Conservation (phyloP, 2,113 vertebrate species). For the Microtus richardsoni region DNA sequence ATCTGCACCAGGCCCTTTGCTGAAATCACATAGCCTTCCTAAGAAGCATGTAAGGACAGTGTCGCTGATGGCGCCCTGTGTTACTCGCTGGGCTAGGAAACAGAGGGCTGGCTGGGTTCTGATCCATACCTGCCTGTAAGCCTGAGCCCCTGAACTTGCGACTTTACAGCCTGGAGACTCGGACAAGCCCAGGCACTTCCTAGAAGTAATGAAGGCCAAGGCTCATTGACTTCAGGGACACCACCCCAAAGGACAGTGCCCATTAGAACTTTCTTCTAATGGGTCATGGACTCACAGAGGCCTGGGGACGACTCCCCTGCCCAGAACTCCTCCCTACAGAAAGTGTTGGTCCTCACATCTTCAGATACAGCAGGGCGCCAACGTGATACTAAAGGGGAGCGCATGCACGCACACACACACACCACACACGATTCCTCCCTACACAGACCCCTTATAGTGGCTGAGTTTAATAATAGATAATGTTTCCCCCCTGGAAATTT, state of each 20-base stretch:
- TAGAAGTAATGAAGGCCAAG: not conserved
- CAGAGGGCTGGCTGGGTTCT: not conserved
- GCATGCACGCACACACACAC: not conserved
- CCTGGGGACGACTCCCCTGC: not conserved
- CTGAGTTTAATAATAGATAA: not conserved
- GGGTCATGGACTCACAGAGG: not conserved
- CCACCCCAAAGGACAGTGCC: not conserved
- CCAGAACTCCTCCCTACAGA: not conserved
- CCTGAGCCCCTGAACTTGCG: not conserved
- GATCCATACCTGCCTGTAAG: not conserved
- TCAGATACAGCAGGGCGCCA: not conserved
- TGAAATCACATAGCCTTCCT: not conserved
- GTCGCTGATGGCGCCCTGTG: not conserved
- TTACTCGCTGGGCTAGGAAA: not conserved
- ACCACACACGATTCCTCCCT: not conserved
- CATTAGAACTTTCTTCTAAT: not conserved
- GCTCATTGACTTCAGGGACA: not conserved
- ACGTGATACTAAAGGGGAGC: not conserved
- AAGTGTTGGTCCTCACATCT: not conserved
- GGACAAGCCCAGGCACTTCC: not conserved
- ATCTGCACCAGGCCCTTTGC: not conserved
- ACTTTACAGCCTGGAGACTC: not conserved
- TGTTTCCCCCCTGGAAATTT: not conserved
- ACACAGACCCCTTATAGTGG: not conserved
- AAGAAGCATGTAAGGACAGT: not conserved